These are phyloP conservation scores for Enteromius fasciolatus DNA, from an alignment of 2,797 vertebrate genomes.

Conservation along the genomic window DNA sequence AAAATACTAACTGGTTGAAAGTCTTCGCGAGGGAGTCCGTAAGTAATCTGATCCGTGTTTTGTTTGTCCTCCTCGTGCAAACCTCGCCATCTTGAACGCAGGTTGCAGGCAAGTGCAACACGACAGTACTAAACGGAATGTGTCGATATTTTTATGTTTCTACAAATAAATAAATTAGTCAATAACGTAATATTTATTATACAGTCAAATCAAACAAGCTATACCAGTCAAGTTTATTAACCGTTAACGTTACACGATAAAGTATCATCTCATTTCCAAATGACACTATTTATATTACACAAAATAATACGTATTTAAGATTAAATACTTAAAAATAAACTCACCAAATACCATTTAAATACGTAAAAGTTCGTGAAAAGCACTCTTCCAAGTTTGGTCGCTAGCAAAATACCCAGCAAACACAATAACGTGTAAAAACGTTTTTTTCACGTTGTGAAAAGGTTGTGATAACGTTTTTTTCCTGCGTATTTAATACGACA, in stretches of 20 bases:
- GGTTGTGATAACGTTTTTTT: no score
- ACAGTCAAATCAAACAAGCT: background rate
- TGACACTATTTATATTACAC: background rate
- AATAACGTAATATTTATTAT: background rate
- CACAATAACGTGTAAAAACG: no score
- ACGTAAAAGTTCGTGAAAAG: no score
- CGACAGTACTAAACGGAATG: background rate
- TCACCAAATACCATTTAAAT: background rate
- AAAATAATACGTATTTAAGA: background rate
- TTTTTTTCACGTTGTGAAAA: no score
- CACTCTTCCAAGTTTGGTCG: no score
- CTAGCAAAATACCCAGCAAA: no score
- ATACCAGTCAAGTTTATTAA: background rate
- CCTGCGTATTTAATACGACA: no score
- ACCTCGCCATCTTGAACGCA: background rate
- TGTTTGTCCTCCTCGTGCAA: background rate
- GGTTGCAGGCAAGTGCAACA: background rate
- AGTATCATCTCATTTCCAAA: background rate
- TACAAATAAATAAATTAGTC: background rate
- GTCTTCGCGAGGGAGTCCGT: no score
- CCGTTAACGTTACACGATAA: background rate
- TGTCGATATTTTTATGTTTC: background rate
- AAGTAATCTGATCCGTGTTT: background rate
- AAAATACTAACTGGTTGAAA: background rate
- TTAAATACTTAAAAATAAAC: background rate